phyloP scores from a whole-genome alignment of 2,113 vertebrate species.

The Megatriorchis doriae region DNA sequence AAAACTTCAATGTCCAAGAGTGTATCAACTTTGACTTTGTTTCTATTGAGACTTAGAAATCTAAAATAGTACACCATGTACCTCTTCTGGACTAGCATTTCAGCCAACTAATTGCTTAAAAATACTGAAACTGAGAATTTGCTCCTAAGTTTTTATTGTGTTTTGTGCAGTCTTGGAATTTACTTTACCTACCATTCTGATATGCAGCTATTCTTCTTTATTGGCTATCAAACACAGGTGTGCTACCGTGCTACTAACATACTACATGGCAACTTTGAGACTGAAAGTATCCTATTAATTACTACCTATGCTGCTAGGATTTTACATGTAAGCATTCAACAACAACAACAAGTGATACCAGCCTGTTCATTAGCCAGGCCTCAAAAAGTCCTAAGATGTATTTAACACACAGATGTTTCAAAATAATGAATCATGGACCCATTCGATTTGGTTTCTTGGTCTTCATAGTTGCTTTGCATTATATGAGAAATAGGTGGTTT shows the following conservation, averaged over 20 bases:
- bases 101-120: background rate
- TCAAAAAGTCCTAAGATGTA: background rate
- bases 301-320: background rate
- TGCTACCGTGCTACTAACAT: background rate
- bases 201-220: background rate
- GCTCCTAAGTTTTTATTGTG: background rate
- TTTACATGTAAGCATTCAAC: background rate
- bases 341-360: background rate
- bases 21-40: background rate
- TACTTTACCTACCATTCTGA: background rate
- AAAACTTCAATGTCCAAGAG: background rate
- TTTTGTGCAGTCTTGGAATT: background rate
- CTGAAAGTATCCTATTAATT: background rate
- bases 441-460: background rate
- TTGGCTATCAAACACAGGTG: background rate
- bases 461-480: background rate
- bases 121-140: background rate
- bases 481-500: background rate
- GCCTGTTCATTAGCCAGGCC: background rate
- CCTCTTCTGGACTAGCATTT: background rate
- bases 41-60: background rate
- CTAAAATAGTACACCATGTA: background rate
- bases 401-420: background rate
- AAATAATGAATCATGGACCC: background rate
- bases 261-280: background rate